phyloP scores from a whole-genome alignment of 2,113 vertebrate genomes.

The Sceloporus tristichus region DNA sequence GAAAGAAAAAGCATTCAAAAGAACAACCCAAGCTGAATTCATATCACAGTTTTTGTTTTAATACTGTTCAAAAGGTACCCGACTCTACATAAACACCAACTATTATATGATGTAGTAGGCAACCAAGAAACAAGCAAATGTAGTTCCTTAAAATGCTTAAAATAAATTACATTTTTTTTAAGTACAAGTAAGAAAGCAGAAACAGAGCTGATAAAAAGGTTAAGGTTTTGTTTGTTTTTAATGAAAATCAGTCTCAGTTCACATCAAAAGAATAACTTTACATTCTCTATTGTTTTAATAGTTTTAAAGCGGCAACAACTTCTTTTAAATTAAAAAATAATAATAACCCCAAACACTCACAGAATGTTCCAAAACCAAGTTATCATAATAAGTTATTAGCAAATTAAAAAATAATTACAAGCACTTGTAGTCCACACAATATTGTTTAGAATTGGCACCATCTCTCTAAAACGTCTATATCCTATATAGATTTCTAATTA shows the following conservation, averaged over 20 bases:
- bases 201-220: slow-evolving; percentile 87
- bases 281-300: slow-evolving; percentile 91
- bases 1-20: neutral
- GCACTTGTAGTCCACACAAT: slow-evolving; percentile 88
- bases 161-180: slow-evolving; percentile 82
- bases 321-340: slow-evolving; percentile 54
- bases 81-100: slow-evolving; percentile 90
- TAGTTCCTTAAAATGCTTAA: slow-evolving; percentile 80
- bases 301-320: slow-evolving; percentile 83
- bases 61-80: slow-evolving; percentile 92
- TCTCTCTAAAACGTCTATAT: slow-evolving; percentile 87
- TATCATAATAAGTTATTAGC: slow-evolving; percentile 78
- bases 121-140: slow-evolving; percentile 85
- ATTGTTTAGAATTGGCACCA: slow-evolving; percentile 87
- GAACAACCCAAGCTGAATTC: slow-evolving; percentile 2
- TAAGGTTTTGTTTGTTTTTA: slow-evolving; percentile 80
- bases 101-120: slow-evolving; percentile 87
- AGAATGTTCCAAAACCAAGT: slow-evolving; percentile 80
- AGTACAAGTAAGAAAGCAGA: slow-evolving; percentile 90
- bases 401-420: slow-evolving; percentile 80
- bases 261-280: slow-evolving; percentile 91
- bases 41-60: slow-evolving; percentile 88
- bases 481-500: slow-evolving; percentile 86
- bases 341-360: slow-evolving; percentile 72
- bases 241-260: slow-evolving; percentile 86